A percentile compares a stretch with the other conserved stretches of the same genome.
Conservation (phyloP, 2,113 vertebrate genomes). For the Quiscalus mexicanus region DNA sequence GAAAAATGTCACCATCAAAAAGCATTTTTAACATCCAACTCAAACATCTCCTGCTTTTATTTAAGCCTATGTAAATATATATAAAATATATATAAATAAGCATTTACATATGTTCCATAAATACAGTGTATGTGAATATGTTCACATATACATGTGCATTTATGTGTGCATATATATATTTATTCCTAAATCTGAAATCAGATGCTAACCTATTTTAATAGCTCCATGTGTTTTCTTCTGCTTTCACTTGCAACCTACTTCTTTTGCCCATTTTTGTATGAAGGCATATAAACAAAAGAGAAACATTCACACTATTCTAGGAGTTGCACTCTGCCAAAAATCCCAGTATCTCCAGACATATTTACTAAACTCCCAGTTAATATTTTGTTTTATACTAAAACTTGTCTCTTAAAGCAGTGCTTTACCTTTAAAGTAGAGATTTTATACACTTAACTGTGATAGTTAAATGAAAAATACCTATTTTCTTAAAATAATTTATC, state of each 20-base stretch:
- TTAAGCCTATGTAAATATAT: not conserved
- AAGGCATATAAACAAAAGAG: slow-evolving; percentile 3
- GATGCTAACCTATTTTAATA: not conserved
- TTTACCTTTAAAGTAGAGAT: slow-evolving; percentile 7
- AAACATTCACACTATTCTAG: slow-evolving; percentile 18
- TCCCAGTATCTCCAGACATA: not conserved
- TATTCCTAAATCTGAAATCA: not conserved
- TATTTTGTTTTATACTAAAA: not conserved
- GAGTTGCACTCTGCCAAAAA: slow-evolving; percentile 47
- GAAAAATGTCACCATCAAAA: not conserved
- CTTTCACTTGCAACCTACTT: slow-evolving; percentile 22
- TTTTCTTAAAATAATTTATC: not conserved
- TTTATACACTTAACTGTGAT: not conserved
- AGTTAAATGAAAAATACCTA: not conserved
- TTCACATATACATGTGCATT: not conserved
- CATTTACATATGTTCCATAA: not conserved
- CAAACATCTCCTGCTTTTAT: not conserved
- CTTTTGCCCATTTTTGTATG: not conserved
- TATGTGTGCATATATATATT: not conserved
- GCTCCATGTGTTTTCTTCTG: not conserved
- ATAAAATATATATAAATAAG: not conserved
- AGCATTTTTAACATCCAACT: not conserved
- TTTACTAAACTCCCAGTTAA: slow-evolving; percentile 9
- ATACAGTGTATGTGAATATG: not conserved
- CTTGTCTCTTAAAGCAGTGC: not conserved